A percentile compares a stretch with the other conserved stretches of the same genome.
Evolutionary conservation across 1,140 invertebrate genomes (phyloP).

Genomic region (Bombus terrestris): DNA sequence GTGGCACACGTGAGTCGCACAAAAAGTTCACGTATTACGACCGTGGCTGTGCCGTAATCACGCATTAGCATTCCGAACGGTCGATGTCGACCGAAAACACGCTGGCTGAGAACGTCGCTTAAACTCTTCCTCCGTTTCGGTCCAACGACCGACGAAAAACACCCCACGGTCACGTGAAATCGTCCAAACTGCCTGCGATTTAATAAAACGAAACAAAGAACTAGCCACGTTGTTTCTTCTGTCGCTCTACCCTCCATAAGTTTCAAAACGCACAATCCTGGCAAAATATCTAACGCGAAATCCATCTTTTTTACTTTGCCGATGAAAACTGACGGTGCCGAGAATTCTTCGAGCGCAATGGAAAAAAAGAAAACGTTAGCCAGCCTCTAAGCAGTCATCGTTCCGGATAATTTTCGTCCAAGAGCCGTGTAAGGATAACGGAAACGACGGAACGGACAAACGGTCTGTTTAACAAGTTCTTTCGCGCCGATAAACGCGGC

Average conservation of each 20-base stretch:
- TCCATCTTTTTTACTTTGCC: not conserved
- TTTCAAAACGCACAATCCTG: not conserved
- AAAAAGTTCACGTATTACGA: slow-evolving; percentile 78
- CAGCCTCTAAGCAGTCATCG: not conserved
- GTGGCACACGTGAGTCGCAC: slow-evolving; percentile 75
- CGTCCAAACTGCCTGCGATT: slow-evolving; percentile 23
- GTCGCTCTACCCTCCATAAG: not conserved
- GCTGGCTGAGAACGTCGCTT: slow-evolving; percentile 50
- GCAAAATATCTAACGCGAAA: not conserved
- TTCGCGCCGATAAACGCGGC: slow-evolving; percentile 69
- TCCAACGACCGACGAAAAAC: slow-evolving; percentile 39
- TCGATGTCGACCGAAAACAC: slow-evolving; percentile 43
- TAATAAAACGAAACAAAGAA: slow-evolving; percentile 36
- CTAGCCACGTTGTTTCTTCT: not conserved
- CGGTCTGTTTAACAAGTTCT: slow-evolving; percentile 69
- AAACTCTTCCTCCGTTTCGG: slow-evolving; percentile 47
- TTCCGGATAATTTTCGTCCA: slow-evolving; percentile 40
- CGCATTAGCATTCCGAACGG: slow-evolving; percentile 80
- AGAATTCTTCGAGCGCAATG: not conserved
- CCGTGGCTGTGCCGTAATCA: slow-evolving; percentile 72
- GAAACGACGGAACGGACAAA: slow-evolving; percentile 46
- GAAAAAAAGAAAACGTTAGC: not conserved
- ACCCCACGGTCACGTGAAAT: slow-evolving; percentile 24
- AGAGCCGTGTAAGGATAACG: slow-evolving; percentile 25
- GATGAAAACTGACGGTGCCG: not conserved